These are phyloP conservation scores for Xiphophorus couchianus DNA, from an alignment of 2,113 vertebrate species.

Conservation along the genomic window DNA sequence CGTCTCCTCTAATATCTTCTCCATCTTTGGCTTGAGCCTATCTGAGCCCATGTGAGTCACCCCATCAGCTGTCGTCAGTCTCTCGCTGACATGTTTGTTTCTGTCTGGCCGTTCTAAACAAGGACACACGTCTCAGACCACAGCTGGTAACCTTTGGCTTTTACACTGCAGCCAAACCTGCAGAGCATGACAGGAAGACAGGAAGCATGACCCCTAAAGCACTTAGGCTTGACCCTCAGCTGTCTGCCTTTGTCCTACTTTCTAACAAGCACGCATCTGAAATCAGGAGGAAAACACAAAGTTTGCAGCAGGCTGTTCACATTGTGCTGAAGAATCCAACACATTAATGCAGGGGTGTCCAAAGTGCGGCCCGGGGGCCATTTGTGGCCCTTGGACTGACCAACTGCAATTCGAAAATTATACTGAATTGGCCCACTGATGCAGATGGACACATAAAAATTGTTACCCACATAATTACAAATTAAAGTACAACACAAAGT, in stretches of 20 bases:
- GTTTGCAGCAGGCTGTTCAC: neutral
- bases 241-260: constrained; percentile 39
- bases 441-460: too few relatives aligned
- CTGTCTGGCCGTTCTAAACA: constrained; percentile 16
- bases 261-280: neutral
- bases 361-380: too few relatives aligned
- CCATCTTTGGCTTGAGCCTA: constrained; percentile 5
- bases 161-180: constrained; percentile 20
- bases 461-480: too few relatives aligned
- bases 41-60: constrained; percentile 10
- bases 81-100: constrained; percentile 9
- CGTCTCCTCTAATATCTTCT: constrained; percentile 14
- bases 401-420: too few relatives aligned
- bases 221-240: constrained; percentile 48
- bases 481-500: too few relatives aligned
- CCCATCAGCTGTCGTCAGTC: constrained; percentile 33
- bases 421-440: too few relatives aligned
- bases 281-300: neutral
- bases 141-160: constrained; percentile 33
- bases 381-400: too few relatives aligned
- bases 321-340: neutral
- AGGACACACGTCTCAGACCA: constrained; percentile 13
- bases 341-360: neutral
- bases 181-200: constrained; percentile 12
- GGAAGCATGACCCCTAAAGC: neutral